Evolutionary conservation across 2,888 invertebrate genomes (phyloP), one percentile per base, ranked within the genome.

Genomic region (Stenodema calcarata): DNA sequence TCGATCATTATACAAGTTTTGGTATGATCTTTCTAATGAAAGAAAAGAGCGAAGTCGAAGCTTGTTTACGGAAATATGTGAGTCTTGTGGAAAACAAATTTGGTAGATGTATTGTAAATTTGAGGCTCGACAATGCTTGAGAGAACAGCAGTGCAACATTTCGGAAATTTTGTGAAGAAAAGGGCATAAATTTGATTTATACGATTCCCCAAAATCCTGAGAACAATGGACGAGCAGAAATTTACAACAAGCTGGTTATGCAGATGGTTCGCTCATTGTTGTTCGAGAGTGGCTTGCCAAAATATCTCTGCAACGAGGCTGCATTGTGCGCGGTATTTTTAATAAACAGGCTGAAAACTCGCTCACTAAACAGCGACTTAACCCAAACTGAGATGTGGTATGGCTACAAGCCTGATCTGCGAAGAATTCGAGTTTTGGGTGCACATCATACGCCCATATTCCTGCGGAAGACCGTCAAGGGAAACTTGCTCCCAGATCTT

Each of bases 341-440:
- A 27, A n/a, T 88, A 42, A 90, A 91, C 78, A 88, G 90, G 90
- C 75, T 81, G 30, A 87, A 86, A 80, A 89, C 88, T 28, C 84
- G 81, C 30, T 87, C 87, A 27, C 12, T 89, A 75, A 44, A 27
- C 30, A 79, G 47, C 14, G 86, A 88, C 47, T 75, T 41, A n/a
- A 90, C 90, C 9, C 90, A 90, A 12, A 84, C 79, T 69, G 90
- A 90, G 88, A 86, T 87, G 27, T 90, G 90, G 90, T 88, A 87
- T 16, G 87, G 87, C 1, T 88, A 83, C 76, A 90, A 89, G 89
- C 89, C 90, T 23, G 87, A 90, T 83, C 86, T 90, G 42, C 88
- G 88, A 42, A 88, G 88, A 78, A 30, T 91, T 54, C 88, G 89
- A 89, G 86, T 90, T 1, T 90, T 89, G 90, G 90, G n/a, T 87